Percentiles rank a stretch among this genome's conserved stretches.
These are phyloP conservation scores for Pica pica DNA, from an alignment of 2,113 vertebrate genomes.

Conservation along the genomic window DNA sequence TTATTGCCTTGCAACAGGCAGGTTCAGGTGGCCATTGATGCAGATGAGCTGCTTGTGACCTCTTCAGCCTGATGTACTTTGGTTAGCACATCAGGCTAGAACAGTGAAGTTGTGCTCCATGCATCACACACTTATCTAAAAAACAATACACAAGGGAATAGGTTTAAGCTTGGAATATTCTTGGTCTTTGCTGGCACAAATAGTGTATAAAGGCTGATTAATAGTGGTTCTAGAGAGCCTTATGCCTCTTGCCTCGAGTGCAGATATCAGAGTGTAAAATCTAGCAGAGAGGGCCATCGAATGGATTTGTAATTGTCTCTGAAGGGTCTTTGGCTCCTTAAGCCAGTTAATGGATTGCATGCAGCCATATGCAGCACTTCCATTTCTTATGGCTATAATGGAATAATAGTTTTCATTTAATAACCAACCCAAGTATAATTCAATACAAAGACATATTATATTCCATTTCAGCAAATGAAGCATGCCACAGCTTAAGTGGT, in stretches of 20 bases:
- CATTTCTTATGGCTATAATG: background rate
- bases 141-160: background rate
- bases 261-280: background rate
- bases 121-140: background rate
- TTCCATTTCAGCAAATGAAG: background rate
- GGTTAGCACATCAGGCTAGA: background rate
- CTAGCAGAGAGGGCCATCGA: background rate
- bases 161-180: background rate
- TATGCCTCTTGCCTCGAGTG: background rate
- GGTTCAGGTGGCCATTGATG: background rate
- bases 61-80: background rate
- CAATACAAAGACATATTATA: background rate
- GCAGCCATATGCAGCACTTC: background rate
- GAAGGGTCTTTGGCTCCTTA: background rate
- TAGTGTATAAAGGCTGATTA: background rate
- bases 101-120: background rate
- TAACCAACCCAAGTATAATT: slow-evolving; percentile 33
- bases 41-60: background rate
- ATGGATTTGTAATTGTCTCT: slow-evolving; percentile 24
- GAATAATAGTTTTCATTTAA: slow-evolving; percentile 52
- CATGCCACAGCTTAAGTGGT: background rate
- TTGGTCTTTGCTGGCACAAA: background rate
- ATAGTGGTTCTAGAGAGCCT: background rate
- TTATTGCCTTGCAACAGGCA: background rate
- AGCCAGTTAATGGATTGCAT: slow-evolving; percentile 32